Evolutionary conservation across 2,113 vertebrate genomes (phyloP), one percentile per base, ranked within the genome.

Genomic region (Saguinus imperator): DNA sequence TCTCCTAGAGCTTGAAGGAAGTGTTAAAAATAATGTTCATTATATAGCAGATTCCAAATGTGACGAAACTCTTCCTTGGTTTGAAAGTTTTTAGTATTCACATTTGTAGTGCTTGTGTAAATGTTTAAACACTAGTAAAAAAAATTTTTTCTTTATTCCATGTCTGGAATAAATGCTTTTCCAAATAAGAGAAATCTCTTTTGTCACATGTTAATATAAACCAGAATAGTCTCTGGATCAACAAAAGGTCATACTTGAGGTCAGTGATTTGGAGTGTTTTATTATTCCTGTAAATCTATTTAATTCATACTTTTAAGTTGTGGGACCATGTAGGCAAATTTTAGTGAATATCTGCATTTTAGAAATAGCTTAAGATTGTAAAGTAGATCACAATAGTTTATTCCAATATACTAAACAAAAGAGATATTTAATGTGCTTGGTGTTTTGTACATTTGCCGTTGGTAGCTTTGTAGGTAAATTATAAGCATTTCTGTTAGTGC

Each of bases 101-200:
- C 29, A 40, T 80, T 93, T 97, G 90, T 89, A 61, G 23, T 98
- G 94, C 97, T 98, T 98, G 89, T 98, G 89, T 89, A 98, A 97
- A 93, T 98, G 94, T 98, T 97, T 96, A 80, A 97, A 89, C 85
- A 83, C 17, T 94, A 68, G 50, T 92, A 93, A 85, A 75, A 73
- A 48, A 6, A 27, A 29, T 21, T 61, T 83, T 98, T 98, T 94
- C 97, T 91, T 81, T 97, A 89, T 88, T 98, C 96, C 94, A 94
- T 94, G 48, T 96, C 80, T 97, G 94, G 57, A 97, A 48, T 98
- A 97, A 96, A 97, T 95, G 66, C 96, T 93, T 97, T n/a, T 95
- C 91, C 66, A 93, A 96, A 72, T 97, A 96, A 92, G 96, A 97
- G 57, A 96, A 72, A n/a, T 97, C 94, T 83, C 76, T 97, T 97